Evolutionary conservation across 2,113 vertebrate genomes (phyloP).

Genomic region (Saccopteryx bilineata): DNA sequence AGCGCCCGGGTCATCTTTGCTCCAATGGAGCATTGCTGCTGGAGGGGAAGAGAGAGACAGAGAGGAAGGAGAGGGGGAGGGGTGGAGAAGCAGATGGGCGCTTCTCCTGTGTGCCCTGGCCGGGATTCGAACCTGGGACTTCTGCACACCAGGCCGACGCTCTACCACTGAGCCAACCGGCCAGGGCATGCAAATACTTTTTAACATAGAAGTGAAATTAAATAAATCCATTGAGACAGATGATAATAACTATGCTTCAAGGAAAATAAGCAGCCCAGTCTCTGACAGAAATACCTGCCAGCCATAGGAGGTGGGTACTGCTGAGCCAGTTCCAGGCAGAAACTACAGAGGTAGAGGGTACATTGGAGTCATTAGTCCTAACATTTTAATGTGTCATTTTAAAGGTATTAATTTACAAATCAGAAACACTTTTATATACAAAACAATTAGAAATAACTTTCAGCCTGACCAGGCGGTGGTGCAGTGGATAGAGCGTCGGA

Average conservation of each 20-base stretch:
- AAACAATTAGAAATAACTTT: constrained; percentile 17
- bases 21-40: no score
- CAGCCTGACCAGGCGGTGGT: neutral
- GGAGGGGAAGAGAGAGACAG: no score
- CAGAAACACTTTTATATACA: neutral
- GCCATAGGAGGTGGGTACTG: neutral
- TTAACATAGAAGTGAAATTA: neutral
- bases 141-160: no score
- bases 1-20: no score
- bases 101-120: no score
- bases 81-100: no score
- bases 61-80: no score
- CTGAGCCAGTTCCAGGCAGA: neutral
- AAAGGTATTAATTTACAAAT: neutral
- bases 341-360: neutral
- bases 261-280: neutral
- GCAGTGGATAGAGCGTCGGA: no score
- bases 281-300: neutral
- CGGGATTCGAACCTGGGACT: no score
- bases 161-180: no score
- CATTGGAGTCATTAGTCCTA: neutral
- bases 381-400: neutral
- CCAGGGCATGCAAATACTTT: neutral
- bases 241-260: neutral
- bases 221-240: neutral